These are phyloP conservation scores for Montipora foliosa DNA, from an alignment of 64 coral and sea anemone species.

Conservation along the genomic window DNA sequence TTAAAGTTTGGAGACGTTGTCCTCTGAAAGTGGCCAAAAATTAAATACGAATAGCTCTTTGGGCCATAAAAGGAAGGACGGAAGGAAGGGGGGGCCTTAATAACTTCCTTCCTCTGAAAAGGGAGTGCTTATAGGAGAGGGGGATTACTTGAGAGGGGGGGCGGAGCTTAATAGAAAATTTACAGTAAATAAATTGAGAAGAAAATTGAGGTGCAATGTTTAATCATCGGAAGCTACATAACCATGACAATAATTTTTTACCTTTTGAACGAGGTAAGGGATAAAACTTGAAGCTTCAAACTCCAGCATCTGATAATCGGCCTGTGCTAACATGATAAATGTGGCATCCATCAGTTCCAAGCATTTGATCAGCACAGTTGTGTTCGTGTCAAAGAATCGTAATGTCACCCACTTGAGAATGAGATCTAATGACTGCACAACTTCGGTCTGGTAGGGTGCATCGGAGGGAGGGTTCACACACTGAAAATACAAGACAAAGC, in stretches of 20 bases:
- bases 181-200: no score
- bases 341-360: slow-evolving; percentile 86
- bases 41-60: no score
- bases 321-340: slow-evolving; percentile 82
- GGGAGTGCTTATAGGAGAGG: no score
- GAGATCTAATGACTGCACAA: slow-evolving; percentile 83
- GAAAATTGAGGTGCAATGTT: no score
- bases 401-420: slow-evolving; percentile 93
- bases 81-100: no score
- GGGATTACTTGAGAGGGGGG: no score
- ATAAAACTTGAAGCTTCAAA: slow-evolving; percentile 96
- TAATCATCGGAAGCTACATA: not conserved
- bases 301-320: slow-evolving; percentile 92
- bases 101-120: no score
- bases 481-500: slow-evolving; percentile 25
- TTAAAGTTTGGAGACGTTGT: no score
- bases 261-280: slow-evolving; percentile 96
- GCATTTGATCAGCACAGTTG: slow-evolving; percentile 96
- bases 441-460: slow-evolving; percentile 74
- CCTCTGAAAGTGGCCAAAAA: no score
- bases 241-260: not conserved
- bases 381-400: slow-evolving; percentile 98
- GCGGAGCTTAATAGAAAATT: no score
- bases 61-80: no score
- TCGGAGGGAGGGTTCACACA: slow-evolving; percentile 60